Evolutionary conservation across 2,888 invertebrate species (phyloP), one percentile per base, ranked within the genome.

Genomic region (Caenorhabditis macrosperma): DNA sequence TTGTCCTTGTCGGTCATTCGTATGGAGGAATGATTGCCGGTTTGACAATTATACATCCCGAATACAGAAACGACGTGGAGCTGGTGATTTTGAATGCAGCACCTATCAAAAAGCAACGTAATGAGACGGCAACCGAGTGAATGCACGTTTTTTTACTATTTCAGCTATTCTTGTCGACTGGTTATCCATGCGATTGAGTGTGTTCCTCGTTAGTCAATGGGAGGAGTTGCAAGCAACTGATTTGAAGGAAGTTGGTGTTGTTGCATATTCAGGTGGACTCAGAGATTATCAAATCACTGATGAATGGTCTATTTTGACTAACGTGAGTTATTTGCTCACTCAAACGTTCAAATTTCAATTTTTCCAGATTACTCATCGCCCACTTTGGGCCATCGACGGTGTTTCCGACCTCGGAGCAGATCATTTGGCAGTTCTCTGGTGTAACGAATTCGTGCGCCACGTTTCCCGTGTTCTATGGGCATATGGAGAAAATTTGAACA

Each of bases 401-500:
- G 75, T 75, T 9, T 67, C 80, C 0, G 72, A 79, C 7, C 66
- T 74, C 15, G 85, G 87, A 7, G 83, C 87, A 2, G 91, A 91
- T 81, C 91, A 91, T 80, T 78, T 86, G 26, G 89, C 90, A 41
- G 89, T 91, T 46, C 85, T 89, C 0, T 91, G 91, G 90, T 91
- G 91, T 78, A 90, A 91, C 68, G 88, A 90, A 63, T 78, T 91
- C 10, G 86, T 89, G 7, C 69, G 87, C 7, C 85, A 85, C 22
- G 80, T 71, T 1, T 80, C 84, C 12, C 77, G 86, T 1, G 46
- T 86, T 44, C 66, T 87, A 5, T 86, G 81, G 44, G 76, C 82
- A 17, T 86, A 86, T 35, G 87, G 78, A 0, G 66, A 76, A 26
- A 54, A 67, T 24, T 7, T 52, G 12, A 30, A 50, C n/a, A 38